Conservation (phyloP, 1,140 invertebrate genomes). For the Micrasema longulum region DNA sequence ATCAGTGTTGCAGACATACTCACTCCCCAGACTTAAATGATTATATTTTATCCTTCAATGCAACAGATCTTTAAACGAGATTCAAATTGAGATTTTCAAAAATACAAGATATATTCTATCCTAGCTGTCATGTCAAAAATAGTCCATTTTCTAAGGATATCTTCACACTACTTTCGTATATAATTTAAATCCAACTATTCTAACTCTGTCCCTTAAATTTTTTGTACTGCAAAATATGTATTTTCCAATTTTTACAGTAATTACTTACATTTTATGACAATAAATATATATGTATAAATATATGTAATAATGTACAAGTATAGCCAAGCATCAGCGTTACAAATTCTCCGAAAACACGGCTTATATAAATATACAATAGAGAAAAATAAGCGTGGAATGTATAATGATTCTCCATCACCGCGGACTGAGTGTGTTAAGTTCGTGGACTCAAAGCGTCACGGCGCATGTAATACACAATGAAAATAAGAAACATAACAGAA, state of each 20-base stretch:
- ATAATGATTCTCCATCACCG: constrained; percentile 30
- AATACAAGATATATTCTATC: constrained; percentile 51
- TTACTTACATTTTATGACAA: constrained; percentile 33
- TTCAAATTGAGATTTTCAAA: constrained; percentile 47
- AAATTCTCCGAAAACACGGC: no score
- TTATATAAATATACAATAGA: constrained; percentile 27
- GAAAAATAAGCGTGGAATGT: constrained; percentile 38
- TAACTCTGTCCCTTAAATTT: constrained; percentile 19
- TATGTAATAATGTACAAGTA: constrained; percentile 41
- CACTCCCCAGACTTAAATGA: not conserved
- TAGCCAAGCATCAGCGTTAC: constrained; percentile 36
- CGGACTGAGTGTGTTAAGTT: no score
- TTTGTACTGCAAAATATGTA: constrained; percentile 40
- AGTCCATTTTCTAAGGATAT: constrained; percentile 50
- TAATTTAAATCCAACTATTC: constrained; percentile 44
- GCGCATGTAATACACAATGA: constrained; percentile 8
- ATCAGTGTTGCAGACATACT: constrained; percentile 49
- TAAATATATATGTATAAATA: constrained; percentile 40
- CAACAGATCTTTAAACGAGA: constrained; percentile 38
- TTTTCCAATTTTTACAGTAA: constrained; percentile 38
- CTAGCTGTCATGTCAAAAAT: constrained; percentile 55
- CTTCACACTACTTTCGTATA: constrained; percentile 47
- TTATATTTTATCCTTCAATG: constrained; percentile 25
- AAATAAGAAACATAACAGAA: constrained; percentile 24
- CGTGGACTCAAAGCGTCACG: no score